A percentile compares a stretch with the other conserved stretches of the same genome.
Evolutionary conservation across 2,113 vertebrate species (phyloP).

Genomic region (Apodemus speciosus): DNA sequence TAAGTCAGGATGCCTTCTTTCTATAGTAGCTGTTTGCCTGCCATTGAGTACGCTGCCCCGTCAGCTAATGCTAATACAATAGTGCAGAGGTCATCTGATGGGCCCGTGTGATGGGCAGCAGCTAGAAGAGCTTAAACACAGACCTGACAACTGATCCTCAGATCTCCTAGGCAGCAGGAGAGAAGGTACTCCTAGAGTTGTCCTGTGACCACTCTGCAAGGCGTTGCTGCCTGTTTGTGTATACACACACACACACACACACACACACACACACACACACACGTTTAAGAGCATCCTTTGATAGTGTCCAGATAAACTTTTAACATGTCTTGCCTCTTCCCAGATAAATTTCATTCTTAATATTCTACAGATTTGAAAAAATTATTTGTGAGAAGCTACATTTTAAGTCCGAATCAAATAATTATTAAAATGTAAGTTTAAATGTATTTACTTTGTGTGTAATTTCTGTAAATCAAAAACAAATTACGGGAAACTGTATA

Average conservation of each 20-base stretch:
- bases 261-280: background rate
- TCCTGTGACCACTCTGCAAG: background rate
- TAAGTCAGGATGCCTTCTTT: background rate
- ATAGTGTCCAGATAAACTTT: constrained; percentile 1
- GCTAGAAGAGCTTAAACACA: too few relatives aligned
- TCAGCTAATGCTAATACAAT: background rate
- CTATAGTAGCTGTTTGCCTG: constrained; percentile 15
- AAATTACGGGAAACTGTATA: background rate
- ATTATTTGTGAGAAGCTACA: background rate
- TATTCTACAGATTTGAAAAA: background rate
- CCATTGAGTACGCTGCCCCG: background rate
- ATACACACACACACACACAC: background rate
- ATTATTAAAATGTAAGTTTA: constrained; percentile 46
- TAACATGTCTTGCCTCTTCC: background rate
- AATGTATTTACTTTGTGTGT: constrained; percentile 9
- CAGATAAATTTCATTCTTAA: constrained; percentile 31
- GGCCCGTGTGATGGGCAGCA: background rate
- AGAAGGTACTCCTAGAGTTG: background rate
- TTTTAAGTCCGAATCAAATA: constrained; percentile 33
- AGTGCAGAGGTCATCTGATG: background rate
- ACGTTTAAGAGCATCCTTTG: background rate
- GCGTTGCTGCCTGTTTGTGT: background rate
- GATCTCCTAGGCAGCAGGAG: background rate
- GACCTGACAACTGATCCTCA: background rate
- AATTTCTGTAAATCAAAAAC: background rate